Evolutionary conservation across 2,797 vertebrate species (phyloP).

Genomic region (Trichosurus vulpecula): DNA sequence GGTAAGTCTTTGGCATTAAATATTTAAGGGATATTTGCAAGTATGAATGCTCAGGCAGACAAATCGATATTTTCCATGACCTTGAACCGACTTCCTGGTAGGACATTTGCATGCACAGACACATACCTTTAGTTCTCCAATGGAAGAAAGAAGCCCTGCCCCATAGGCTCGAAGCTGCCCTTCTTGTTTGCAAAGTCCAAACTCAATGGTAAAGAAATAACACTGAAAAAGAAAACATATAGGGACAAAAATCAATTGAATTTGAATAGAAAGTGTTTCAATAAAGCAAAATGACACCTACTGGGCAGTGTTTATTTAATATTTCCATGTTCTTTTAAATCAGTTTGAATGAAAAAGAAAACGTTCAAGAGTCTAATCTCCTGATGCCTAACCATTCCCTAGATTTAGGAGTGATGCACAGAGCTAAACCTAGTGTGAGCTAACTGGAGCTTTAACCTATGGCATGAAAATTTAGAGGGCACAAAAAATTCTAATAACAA

Average conservation of each 20-base stretch:
- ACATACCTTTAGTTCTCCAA: slow-evolving; percentile 94
- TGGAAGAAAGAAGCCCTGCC: slow-evolving; percentile 96
- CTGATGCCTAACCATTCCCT: slow-evolving; percentile 20
- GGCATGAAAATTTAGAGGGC: neutral
- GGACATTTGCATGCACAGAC: slow-evolving; percentile 51
- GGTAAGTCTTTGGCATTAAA: slow-evolving; percentile 70
- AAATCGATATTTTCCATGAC: slow-evolving; percentile 68
- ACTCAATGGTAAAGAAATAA: slow-evolving; percentile 99
- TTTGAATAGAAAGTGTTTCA: slow-evolving; percentile 43
- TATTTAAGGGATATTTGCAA: slow-evolving; percentile 73
- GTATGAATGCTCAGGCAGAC: slow-evolving; percentile 67
- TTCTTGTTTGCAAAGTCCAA: slow-evolving; percentile 98
- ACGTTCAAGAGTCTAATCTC: slow-evolving; percentile 18
- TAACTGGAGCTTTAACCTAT: neutral
- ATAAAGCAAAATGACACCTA: slow-evolving; percentile 18
- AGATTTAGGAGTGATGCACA: neutral
- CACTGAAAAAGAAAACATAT: slow-evolving; percentile 86
- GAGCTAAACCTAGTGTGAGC: neutral
- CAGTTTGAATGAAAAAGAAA: slow-evolving; percentile 50
- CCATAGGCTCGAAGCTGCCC: slow-evolving; percentile 96
- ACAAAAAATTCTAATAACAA: neutral
- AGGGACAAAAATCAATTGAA: slow-evolving; percentile 23
- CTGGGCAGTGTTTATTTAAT: slow-evolving; percentile 37
- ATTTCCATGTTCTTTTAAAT: slow-evolving; percentile 43
- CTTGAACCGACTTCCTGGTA: slow-evolving; percentile 66